phyloP scores from a whole-genome alignment of 2,797 vertebrate genomes.

The Gymnoscopelus braueri region DNA sequence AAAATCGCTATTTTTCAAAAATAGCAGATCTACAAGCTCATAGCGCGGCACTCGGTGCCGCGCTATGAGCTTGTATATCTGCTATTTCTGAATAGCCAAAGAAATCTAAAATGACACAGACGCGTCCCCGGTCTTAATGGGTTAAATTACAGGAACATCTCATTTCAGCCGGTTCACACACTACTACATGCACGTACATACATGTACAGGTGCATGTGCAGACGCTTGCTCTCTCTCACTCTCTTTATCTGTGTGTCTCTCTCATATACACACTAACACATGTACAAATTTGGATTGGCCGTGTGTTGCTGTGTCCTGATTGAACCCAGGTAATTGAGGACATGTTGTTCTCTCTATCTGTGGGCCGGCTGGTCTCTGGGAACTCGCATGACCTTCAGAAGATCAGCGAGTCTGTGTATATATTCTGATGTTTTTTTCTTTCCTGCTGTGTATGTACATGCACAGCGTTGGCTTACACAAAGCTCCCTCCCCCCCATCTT shows the following conservation, averaged over 20 bases:
- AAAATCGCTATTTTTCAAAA: too few relatives aligned
- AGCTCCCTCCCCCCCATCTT: constrained; percentile 10
- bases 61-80: too few relatives aligned
- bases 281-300: constrained; percentile 9
- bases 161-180: constrained; percentile 39
- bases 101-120: too few relatives aligned
- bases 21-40: too few relatives aligned
- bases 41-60: too few relatives aligned
- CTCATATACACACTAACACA: neutral
- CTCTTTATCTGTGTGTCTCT: neutral
- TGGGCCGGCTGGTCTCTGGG: neutral
- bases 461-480: neutral
- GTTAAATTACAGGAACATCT: constrained; percentile 57
- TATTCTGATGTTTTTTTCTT: neutral
- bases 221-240: neutral
- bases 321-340: constrained; percentile 2
- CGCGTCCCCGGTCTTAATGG: too few relatives aligned
- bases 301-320: neutral
- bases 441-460: neutral
- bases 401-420: constrained; percentile 4
- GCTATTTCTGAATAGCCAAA: too few relatives aligned
- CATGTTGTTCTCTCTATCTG: constrained; percentile 27
- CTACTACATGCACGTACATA: neutral
- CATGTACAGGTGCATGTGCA: neutral
- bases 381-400: constrained; percentile 22